Base-by-base conservation (phyloP, 2,113 vertebrate genomes). In the Epinephelus lanceolatus region DNA sequence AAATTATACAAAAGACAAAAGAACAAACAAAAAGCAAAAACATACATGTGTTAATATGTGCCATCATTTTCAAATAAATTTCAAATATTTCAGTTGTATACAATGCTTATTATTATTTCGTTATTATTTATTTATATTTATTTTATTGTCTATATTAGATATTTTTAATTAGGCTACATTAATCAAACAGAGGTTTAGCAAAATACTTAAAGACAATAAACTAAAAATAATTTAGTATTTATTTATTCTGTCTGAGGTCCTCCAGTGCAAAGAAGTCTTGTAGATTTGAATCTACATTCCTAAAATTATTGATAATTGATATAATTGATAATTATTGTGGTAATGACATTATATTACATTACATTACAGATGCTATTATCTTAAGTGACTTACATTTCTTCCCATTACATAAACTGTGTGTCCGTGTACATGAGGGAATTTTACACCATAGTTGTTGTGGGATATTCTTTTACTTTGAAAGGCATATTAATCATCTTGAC, bases 391-490 rank as follows among this genome's bases (percentile, higher is more conserved):
- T 45, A 45, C 11, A 45, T 45, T 45, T 45, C 10, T 12, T 10
- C 42, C 42, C 42, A 10, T 45, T 45, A 45, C 42, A 45, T 45
- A 45, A 9, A 12, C 42, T 45, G 42, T 45, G 33, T 37, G 33
- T 37, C 6, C 25, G 6, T 72, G 14, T 13, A n/a, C 10, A 45
- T 57, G 9, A 30, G 21, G 45, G 3, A 30, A 5, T 18, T 45
- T 61, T 2, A 51, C 49, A 80, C 21, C 0, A 42, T 11, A 55
- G n/a, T 66, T 9, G 14, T 3, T 21, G 9, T 56, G 2, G 23
- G 15, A 23, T 21, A 8, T 14, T 17, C 3, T 49, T 72, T 77
- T 63, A 68, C n/a, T 69, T 47, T 68, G 40, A 76, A 67, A 57
- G 19, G 19, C 0, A 27, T 1, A 42, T 60, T 4, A 59, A 47